phyloP scores from a whole-genome alignment of 2,888 invertebrate species.

The Hyles lineata region DNA sequence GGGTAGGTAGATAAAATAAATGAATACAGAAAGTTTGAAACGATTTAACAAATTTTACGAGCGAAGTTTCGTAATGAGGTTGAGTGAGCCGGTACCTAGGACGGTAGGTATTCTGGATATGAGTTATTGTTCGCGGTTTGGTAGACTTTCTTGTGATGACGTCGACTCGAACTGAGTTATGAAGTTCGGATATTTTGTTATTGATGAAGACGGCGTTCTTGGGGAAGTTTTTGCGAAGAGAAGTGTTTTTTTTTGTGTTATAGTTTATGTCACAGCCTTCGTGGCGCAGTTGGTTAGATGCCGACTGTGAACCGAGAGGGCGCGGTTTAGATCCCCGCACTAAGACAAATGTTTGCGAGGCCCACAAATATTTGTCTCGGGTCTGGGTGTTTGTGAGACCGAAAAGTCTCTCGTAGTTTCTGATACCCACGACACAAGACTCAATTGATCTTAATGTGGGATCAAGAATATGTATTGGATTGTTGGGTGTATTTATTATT shows the following conservation, averaged over 20 bases:
- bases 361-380: no score
- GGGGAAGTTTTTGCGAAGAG: background rate
- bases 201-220: background rate
- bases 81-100: constrained; percentile 11
- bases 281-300: no score
- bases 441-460: no score
- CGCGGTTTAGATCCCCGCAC: no score
- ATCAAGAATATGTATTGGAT: no score
- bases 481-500: no score
- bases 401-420: no score
- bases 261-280: no score
- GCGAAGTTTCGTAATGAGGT: constrained; percentile 27
- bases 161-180: background rate
- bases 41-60: constrained; percentile 31
- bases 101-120: constrained; percentile 10
- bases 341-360: no score
- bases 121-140: constrained; percentile 17
- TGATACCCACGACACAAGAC: no score
- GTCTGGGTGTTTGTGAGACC: no score
- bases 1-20: background rate
- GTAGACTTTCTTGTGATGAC: constrained; percentile 6
- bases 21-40: constrained; percentile 23
- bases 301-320: no score
- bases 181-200: background rate
- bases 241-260: background rate